These are phyloP conservation scores for Linnaemya tessellans DNA, from an alignment of 2,888 invertebrate species.

Conservation along the genomic window DNA sequence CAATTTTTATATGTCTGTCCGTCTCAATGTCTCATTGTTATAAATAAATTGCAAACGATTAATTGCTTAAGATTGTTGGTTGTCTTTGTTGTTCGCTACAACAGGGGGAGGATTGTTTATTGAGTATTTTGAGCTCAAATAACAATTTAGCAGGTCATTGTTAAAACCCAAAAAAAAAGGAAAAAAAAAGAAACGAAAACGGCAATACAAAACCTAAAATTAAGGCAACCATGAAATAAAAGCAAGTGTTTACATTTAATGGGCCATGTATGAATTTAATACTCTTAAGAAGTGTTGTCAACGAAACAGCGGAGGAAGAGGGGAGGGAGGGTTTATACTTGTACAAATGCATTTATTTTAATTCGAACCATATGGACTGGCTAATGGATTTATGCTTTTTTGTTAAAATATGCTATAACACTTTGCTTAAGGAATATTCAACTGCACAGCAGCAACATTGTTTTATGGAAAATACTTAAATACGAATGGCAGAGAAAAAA, in stretches of 20 bases:
- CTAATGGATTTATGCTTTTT: slow-evolving; percentile 59
- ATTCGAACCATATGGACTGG: slow-evolving; percentile 63
- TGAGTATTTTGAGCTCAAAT: slow-evolving; percentile 50
- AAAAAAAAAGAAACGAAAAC: slow-evolving; percentile 26
- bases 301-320: background rate
- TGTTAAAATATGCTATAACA: slow-evolving; percentile 50
- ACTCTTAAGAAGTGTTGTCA: slow-evolving; percentile 3
- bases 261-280: slow-evolving; percentile 39
- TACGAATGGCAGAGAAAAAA: background rate
- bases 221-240: slow-evolving; percentile 49
- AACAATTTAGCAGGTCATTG: slow-evolving; percentile 69
- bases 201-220: slow-evolving; percentile 30
- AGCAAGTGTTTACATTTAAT: slow-evolving; percentile 45
- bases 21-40: slow-evolving; percentile 41
- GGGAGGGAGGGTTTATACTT: background rate
- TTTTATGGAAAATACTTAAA: slow-evolving; percentile 18
- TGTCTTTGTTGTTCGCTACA: background rate
- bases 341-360: slow-evolving; percentile 58
- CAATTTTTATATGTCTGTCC: slow-evolving; percentile 26
- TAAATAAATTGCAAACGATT: slow-evolving; percentile 74
- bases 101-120: slow-evolving; percentile 54
- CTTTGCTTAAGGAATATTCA: slow-evolving; percentile 27
- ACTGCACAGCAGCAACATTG: background rate
- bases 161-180: slow-evolving; percentile 45
- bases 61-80: slow-evolving; percentile 70